Percentiles rank a stretch among this genome's conserved stretches.
Evolutionary conservation across 2,888 invertebrate genomes (phyloP).

Genomic region (Lasiommata megera): DNA sequence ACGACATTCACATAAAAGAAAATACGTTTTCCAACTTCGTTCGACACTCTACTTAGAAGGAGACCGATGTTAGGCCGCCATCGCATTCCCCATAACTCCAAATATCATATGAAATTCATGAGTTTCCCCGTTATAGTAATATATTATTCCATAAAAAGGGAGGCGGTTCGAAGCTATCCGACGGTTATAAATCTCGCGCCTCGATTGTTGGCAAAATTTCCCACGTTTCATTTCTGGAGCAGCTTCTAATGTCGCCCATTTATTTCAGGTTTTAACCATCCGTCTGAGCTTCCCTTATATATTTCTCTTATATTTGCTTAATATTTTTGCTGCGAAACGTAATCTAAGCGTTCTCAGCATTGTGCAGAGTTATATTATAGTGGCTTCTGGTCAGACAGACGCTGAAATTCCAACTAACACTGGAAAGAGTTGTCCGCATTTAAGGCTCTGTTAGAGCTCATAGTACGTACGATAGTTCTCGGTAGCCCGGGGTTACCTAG

Average conservation of each 20-base stretch:
- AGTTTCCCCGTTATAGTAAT: neutral
- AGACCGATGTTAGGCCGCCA: neutral
- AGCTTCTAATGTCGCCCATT: constrained; percentile 1
- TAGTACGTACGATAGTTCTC: too few relatives aligned
- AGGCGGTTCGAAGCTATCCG: constrained; percentile 5
- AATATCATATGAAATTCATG: constrained; percentile 7
- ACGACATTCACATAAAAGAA: neutral
- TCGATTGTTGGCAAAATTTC: neutral
- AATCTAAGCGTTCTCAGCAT: too few relatives aligned
- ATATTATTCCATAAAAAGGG: constrained; percentile 2
- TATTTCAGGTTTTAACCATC: neutral
- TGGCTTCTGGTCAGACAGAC: too few relatives aligned
- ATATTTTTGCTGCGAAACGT: too few relatives aligned
- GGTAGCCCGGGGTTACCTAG: too few relatives aligned
- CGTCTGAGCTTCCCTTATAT: neutral
- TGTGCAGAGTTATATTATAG: too few relatives aligned
- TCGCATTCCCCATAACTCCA: neutral
- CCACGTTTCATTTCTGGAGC: constrained; percentile 4
- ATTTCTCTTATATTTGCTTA: too few relatives aligned
- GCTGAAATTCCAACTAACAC: too few relatives aligned
- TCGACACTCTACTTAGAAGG: too few relatives aligned
- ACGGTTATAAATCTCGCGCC: neutral
- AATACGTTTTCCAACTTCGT: neutral
- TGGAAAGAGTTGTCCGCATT: too few relatives aligned
- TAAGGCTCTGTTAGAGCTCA: too few relatives aligned